Evolutionary conservation across 2,888 invertebrate genomes (phyloP).

Genomic region (Pomacea canaliculata): DNA sequence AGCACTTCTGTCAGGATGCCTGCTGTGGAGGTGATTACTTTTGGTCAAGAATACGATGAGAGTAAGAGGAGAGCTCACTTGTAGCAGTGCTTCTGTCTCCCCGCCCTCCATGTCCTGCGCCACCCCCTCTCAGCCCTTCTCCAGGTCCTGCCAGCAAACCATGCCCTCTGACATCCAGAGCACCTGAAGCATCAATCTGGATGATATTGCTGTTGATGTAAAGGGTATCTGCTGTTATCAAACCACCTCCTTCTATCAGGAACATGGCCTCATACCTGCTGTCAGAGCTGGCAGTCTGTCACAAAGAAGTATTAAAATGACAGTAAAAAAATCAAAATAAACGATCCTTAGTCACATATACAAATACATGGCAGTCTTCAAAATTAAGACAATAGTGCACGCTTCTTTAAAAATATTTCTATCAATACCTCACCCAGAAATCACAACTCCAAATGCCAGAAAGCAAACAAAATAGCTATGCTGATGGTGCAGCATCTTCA

Average conservation of each 20-base stretch:
- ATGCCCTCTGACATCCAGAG: conserved; percentile 38
- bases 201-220: conserved; percentile 38
- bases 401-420: background rate
- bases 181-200: conserved; percentile 46
- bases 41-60: background rate
- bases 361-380: too few species aligned
- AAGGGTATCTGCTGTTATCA: conserved; percentile 38
- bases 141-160: conserved; percentile 43
- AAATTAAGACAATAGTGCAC: too few species aligned
- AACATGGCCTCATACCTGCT: conserved; percentile 32
- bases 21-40: background rate
- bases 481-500: too few species aligned
- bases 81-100: conserved; percentile 35
- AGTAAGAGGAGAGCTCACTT: conserved; percentile 23
- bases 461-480: too few species aligned
- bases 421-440: background rate
- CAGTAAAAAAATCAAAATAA: background rate
- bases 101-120: conserved; percentile 49
- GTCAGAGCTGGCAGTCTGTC: conserved; percentile 15
- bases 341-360: too few species aligned
- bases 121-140: conserved; percentile 37
- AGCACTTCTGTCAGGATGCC: background rate
- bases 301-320: conserved; percentile 17
- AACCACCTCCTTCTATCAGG: conserved; percentile 48
- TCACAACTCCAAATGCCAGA: too few species aligned